Conservation (phyloP, 2,888 invertebrate species). For the Drosophila incognita region DNA sequence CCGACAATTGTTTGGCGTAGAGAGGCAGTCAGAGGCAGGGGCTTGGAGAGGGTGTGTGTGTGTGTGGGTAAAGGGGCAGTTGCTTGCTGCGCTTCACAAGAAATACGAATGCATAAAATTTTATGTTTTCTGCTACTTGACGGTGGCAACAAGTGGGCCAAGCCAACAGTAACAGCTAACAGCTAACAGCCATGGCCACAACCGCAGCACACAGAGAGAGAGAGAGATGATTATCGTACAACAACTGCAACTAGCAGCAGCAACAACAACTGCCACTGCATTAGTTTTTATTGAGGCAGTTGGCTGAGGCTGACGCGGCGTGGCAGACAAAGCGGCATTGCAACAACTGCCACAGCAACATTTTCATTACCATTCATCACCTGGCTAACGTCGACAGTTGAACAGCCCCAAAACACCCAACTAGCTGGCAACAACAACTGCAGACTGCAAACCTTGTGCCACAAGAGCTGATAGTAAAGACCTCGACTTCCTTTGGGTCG, state of each 20-base stretch:
- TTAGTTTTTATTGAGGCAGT: constrained; percentile 81
- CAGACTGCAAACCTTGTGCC: constrained; percentile 68
- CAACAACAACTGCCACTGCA: constrained; percentile 73
- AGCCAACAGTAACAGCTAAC: constrained; percentile 49
- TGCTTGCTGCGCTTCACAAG: constrained; percentile 75
- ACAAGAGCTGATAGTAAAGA: constrained; percentile 58
- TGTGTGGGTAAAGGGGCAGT: constrained; percentile 16
- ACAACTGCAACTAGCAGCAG: constrained; percentile 30
- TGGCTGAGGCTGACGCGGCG: constrained; percentile 66
- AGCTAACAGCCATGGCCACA: constrained; percentile 74
- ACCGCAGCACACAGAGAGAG: constrained; percentile 61
- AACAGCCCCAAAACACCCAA: constrained; percentile 28
- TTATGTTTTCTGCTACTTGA: constrained; percentile 80
- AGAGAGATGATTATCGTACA: constrained; percentile 72
- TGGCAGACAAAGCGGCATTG: constrained; percentile 75
- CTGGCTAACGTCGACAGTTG: constrained; percentile 62
- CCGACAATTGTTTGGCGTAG: constrained; percentile 76
- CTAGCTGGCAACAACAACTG: constrained; percentile 20
- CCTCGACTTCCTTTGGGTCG: constrained; percentile 82
- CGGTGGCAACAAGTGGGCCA: constrained; percentile 80
- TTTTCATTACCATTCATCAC: constrained; percentile 82
- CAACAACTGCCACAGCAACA: constrained; percentile 79
- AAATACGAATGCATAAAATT: constrained; percentile 82
- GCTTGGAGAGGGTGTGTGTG: neutral
- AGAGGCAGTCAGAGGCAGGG: constrained; percentile 8